phyloP scores from a whole-genome alignment of 2,797 vertebrate species.

The Tragopan temminckii region DNA sequence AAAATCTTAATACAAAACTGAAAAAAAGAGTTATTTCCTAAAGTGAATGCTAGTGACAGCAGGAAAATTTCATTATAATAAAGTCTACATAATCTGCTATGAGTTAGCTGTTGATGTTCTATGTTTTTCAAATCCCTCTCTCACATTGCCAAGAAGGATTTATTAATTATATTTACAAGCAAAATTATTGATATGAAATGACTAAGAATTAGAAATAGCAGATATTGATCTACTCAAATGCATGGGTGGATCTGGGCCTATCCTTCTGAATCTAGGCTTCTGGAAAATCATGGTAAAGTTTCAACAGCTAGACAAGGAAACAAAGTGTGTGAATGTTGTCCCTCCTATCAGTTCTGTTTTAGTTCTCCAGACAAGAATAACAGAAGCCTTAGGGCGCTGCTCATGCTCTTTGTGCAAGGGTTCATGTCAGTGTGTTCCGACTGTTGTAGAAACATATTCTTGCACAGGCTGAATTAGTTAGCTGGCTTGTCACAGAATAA shows the following conservation, averaged over 20 bases:
- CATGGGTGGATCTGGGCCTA: rapidly evolving
- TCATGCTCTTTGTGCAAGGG: neutral
- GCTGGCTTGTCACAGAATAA: neutral
- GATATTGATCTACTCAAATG: neutral
- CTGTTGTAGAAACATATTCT: neutral
- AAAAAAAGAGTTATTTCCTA: neutral
- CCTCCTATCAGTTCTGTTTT: neutral
- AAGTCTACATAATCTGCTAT: neutral
- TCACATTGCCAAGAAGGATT: neutral
- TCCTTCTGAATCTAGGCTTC: neutral
- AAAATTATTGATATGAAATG: neutral
- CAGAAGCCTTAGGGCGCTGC: neutral
- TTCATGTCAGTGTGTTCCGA: neutral
- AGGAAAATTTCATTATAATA: neutral
- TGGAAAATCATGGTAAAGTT: neutral
- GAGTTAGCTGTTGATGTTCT: neutral
- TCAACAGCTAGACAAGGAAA: neutral
- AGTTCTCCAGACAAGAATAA: slow-evolving; percentile 23
- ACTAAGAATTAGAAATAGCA: neutral
- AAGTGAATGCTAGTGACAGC: neutral
- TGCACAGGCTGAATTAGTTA: neutral
- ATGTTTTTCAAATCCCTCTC: neutral
- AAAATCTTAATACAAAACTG: neutral
- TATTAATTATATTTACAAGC: neutral
- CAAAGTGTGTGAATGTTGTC: neutral